phyloP scores from a whole-genome alignment of 2,888 invertebrate species.

The Anoncus sp. region DNA sequence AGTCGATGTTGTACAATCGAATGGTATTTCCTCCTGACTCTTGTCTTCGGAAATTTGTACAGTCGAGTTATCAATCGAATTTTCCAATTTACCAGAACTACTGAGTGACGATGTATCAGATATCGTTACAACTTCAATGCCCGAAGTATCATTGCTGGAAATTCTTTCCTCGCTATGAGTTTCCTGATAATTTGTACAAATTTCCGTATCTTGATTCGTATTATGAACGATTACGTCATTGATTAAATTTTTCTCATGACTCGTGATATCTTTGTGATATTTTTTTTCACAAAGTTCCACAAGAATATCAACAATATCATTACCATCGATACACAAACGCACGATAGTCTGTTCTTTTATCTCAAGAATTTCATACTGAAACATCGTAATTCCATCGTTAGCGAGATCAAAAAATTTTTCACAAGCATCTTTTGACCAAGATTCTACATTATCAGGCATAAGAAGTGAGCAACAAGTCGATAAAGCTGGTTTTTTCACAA shows the following conservation, averaged over 20 bases:
- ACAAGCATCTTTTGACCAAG: constrained; percentile 88
- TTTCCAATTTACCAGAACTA: background rate
- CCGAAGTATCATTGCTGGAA: constrained; percentile 42
- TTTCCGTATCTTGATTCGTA: background rate
- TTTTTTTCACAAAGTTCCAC: constrained; percentile 82
- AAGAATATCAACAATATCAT: constrained; percentile 87
- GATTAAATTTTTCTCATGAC: background rate
- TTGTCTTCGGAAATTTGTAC: background rate
- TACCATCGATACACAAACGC: constrained; percentile 86
- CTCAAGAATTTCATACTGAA: constrained; percentile 88
- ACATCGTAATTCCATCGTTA: constrained; percentile 89
- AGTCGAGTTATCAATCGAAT: background rate
- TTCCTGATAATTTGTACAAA: background rate
- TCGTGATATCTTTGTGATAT: background rate
- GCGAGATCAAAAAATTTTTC: constrained; percentile 88
- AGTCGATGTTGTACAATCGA: background rate
- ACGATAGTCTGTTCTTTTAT: constrained; percentile 88
- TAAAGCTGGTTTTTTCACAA: constrained; percentile 85
- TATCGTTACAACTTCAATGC: constrained; percentile 31
- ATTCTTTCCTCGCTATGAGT: background rate
- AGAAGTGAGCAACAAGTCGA: constrained; percentile 87
- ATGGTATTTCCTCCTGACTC: background rate
- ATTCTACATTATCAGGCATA: constrained; percentile 85
- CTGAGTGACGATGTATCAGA: constrained; percentile 41
- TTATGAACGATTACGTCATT: background rate